phyloP scores from a whole-genome alignment of 2,888 invertebrate species.

The Eupeodes luniger region DNA sequence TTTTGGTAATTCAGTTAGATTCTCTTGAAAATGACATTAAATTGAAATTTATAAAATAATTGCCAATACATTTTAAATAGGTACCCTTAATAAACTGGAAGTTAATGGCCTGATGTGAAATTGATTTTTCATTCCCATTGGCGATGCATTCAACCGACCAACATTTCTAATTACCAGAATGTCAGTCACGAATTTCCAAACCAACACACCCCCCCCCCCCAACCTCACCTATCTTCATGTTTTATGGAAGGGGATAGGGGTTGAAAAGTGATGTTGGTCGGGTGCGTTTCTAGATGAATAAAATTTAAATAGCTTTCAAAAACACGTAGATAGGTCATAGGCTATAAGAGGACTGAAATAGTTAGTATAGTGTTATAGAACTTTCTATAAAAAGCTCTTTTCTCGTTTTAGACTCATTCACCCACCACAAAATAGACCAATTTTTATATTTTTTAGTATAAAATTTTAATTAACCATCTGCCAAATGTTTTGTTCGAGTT shows the following conservation, averaged over 20 bases:
- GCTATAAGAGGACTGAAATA: no score
- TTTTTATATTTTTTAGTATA: constrained; percentile 34
- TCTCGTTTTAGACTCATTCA: not conserved
- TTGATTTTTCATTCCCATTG: constrained; percentile 18
- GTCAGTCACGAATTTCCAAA: not conserved
- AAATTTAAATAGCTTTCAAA: not conserved
- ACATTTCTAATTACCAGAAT: constrained; percentile 33
- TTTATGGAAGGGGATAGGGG: no score
- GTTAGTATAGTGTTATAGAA: no score
- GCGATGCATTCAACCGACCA: not conserved
- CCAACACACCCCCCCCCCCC: no score
- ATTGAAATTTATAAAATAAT: not conserved
- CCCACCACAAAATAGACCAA: not conserved
- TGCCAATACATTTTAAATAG: not conserved
- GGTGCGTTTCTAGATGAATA: not conserved
- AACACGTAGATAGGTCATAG: not conserved
- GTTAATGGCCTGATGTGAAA: not conserved
- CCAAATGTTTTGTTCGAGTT: not conserved
- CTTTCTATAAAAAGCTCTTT: not conserved
- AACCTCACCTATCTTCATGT: no score
- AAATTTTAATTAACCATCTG: constrained; percentile 62
- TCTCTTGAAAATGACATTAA: not conserved
- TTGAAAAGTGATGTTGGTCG: not conserved
- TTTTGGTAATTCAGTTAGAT: not conserved
- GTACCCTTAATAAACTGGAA: not conserved